Conservation (phyloP, 2,797 vertebrate species). For the Malacoraja senta region DNA sequence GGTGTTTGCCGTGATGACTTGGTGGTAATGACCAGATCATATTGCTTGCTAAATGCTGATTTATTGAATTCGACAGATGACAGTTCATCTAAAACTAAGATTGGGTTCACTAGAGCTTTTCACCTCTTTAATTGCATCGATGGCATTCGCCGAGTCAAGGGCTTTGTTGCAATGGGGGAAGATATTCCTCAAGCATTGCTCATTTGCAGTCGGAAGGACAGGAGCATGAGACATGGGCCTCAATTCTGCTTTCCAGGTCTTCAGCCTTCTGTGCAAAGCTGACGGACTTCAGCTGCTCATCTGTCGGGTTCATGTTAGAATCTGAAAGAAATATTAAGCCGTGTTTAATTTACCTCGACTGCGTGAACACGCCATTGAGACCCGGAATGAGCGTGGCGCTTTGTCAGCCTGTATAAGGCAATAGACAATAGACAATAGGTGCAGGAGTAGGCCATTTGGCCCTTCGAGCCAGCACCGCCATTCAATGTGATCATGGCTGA, state of each 20-base stretch:
- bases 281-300: not conserved
- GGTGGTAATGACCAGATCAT: not conserved
- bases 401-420: not conserved
- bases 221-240: not conserved
- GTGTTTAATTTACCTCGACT: not conserved
- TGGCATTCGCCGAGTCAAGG: too few relatives aligned
- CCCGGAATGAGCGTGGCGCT: not conserved
- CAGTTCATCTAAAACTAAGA: not conserved
- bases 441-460: too few relatives aligned
- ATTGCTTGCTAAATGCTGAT: conserved; percentile 3
- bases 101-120: not conserved
- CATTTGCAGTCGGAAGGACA: not conserved
- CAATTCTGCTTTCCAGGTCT: not conserved
- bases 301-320: not conserved
- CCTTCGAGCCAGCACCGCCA: too few relatives aligned
- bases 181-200: not conserved
- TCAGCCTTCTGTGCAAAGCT: conserved; percentile 8
- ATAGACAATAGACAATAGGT: too few relatives aligned
- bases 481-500: too few relatives aligned
- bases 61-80: conserved; percentile 8
- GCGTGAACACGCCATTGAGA: not conserved
- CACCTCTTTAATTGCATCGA: not conserved
- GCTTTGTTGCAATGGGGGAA: not conserved
- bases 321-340: conserved; percentile 19
- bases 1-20: too few relatives aligned